These are phyloP conservation scores for Cynopterus sphinx DNA, from an alignment of 2,797 vertebrate species.

Conservation along the genomic window DNA sequence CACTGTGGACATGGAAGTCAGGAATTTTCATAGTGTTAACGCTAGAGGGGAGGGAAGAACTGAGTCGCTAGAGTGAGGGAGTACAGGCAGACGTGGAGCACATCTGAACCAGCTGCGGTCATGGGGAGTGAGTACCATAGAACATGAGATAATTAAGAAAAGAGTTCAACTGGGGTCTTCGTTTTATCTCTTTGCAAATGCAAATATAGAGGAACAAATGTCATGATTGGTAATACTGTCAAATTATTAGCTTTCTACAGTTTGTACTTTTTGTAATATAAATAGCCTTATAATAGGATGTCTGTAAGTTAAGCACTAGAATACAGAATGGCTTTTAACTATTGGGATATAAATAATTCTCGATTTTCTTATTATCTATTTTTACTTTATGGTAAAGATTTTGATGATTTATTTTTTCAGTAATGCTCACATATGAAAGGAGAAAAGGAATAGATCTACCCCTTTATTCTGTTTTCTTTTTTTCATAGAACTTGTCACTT, in stretches of 20 bases:
- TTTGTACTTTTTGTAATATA: background rate
- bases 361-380: background rate
- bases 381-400: background rate
- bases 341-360: background rate
- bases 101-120: background rate
- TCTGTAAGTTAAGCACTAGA: background rate
- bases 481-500: background rate
- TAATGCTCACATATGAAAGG: background rate
- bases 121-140: background rate
- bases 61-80: background rate
- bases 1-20: background rate
- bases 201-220: background rate
- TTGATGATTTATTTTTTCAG: background rate
- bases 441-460: background rate
- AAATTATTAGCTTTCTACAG: background rate
- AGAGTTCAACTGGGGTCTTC: background rate
- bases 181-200: background rate
- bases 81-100: background rate
- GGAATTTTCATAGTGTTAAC: background rate
- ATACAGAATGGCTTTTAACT: background rate
- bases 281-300: background rate
- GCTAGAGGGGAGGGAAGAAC: background rate
- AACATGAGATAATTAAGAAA: background rate
- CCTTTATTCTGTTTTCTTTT: background rate
- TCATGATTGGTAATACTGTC: background rate